A percentile compares a stretch with the other conserved stretches of the same genome.
Evolutionary conservation across 2,797 vertebrate species (phyloP).

Genomic region (Rhadinocentrus ornatus): DNA sequence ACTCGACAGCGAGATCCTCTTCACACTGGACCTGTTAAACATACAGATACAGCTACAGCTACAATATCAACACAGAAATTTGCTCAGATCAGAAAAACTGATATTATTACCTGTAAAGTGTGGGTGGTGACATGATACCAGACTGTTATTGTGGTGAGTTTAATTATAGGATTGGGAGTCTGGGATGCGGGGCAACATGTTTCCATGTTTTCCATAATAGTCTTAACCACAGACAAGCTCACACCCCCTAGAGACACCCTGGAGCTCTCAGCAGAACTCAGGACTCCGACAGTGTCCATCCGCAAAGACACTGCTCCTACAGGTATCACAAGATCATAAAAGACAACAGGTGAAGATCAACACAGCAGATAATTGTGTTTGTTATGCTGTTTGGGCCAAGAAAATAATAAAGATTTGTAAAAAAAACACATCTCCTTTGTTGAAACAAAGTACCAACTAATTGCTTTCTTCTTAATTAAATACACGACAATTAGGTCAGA

Average conservation of each 20-base stretch:
- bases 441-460: not conserved
- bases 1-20: slow-evolving; percentile 84
- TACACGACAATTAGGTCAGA: not conserved
- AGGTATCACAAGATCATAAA: slow-evolving; percentile 1
- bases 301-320: slow-evolving; percentile 91
- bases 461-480: not conserved
- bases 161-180: slow-evolving; percentile 82
- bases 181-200: slow-evolving; percentile 88
- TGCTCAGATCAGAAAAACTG: not conserved
- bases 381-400: not conserved
- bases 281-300: slow-evolving; percentile 85
- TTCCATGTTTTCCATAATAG: slow-evolving; percentile 91
- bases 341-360: not conserved
- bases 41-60: not conserved
- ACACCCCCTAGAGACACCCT: slow-evolving; percentile 86
- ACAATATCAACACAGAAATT: not conserved
- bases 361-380: not conserved
- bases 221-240: slow-evolving; percentile 88
- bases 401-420: not conserved
- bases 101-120: slow-evolving; percentile 87
- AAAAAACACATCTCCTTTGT: not conserved
- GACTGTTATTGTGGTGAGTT: slow-evolving; percentile 84
- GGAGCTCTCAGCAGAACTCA: slow-evolving; percentile 88
- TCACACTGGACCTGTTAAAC: slow-evolving; percentile 81
- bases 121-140: slow-evolving; percentile 87